Evolutionary conservation across 2,797 vertebrate genomes (phyloP), one percentile per base, ranked within the genome.

Genomic region (Molossus molossus): DNA sequence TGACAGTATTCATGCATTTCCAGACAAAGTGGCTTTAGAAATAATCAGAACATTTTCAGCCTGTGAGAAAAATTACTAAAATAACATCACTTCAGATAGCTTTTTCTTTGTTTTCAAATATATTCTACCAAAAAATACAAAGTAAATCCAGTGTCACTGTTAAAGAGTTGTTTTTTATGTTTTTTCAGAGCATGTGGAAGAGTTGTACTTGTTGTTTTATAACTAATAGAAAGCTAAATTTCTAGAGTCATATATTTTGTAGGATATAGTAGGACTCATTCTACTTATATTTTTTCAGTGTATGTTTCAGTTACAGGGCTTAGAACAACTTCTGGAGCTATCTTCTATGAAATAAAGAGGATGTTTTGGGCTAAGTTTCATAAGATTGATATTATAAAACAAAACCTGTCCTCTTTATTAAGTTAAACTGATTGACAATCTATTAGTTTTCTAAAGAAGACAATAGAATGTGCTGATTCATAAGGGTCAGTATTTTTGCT

Each of bases 91-190:
- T 87, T 86, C 70, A 85, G 5, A 29, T 69, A 76, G 9, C 0
- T n/a, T 2, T 64, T 97, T 87, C 6, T 1, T 94, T 92, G 89
- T 50, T 90, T 89, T 79, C 0, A 97, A 3, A 73, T 55, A 11
- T 0, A 77, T 73, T 93, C 29, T 95, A 50, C 20, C 15, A 55
- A 92, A 0, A 83, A 20, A 90, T 25, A 37, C 37, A 82, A 3
- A 73, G 11, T 92, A 18, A 83, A 92, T 48, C 45, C 73, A 79
- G 33, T 57, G 0, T 9, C 53, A 4, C 2, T 0, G 25, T 76
- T 76, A 87, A 87, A 62, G 5, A 48, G 12, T 57, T 37, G 20
- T n/a, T 91, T 62, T 27, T 87, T 5, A 53, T 70, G 5, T 29
- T 9, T 33, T 33, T 60, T 85, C 57, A 3, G 57, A 55, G 3